Base-by-base conservation (phyloP, 2,113 vertebrate species). In the Marmota flaviventris region DNA sequence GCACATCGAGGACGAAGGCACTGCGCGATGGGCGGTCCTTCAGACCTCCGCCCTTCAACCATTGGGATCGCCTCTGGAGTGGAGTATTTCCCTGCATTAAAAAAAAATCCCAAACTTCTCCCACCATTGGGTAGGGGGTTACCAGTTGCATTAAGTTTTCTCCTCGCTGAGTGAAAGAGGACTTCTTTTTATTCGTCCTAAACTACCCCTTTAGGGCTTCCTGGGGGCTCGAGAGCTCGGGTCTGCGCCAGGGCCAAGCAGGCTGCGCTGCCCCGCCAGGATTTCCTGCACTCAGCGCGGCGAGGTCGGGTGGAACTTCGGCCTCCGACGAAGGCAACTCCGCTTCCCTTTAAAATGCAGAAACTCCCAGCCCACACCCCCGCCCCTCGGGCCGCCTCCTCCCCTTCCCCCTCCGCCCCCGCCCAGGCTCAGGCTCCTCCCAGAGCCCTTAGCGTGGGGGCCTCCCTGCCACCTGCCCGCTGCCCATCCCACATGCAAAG, bases 401-500 rank as follows among this genome's bases (percentile, higher is more conserved):
- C 92, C 94, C 29, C 72, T 93, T 42, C 83, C 94, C 69, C 73
- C 94, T 77, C 77, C 29, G 67, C 91, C 95, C 83, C 85, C 32
- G 45, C 94, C 87, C 77, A 2, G 25, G 45, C 67, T 4, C 1
- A 24, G 78, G 93, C 96, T 96, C 97, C 97, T 94, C 96, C 97
- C 92, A 12, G 42, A 58, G 83, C 92, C 94, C 93, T 91, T 22
- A 2, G 90, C 88, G 65, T 37, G 48, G 96, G 96, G 97, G 97
- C 96, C 97, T 96, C 97, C 81, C 94, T 78, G 95, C 97, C 98
- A 98, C 98, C 98, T 97, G 98, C 98, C 98, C 87, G 95, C 91
- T 94, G 96, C 97, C 97, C 97, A 93, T 85, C 98, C 97, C 95
- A 97, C 95, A 93, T 95, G 97, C 97, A 97, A 92, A 98, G 97